These are phyloP conservation scores for Xestoiulus laeticollis DNA, from an alignment of 2,888 invertebrate species.

Conservation along the genomic window DNA sequence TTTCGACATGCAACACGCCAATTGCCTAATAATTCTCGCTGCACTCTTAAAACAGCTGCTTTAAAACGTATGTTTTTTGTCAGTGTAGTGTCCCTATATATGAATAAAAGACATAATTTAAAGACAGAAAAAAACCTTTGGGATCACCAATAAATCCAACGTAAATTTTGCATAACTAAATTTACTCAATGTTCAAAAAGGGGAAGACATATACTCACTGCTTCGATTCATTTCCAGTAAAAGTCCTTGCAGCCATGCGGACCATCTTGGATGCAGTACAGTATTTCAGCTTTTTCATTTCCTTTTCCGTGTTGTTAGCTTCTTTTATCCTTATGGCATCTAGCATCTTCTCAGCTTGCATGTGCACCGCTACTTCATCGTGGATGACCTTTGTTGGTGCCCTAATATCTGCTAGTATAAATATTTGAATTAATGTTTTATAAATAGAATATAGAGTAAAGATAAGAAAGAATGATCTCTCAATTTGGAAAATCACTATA, in stretches of 20 bases:
- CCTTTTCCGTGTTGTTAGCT: not conserved
- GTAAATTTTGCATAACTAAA: too few species aligned
- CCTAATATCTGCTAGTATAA: not conserved
- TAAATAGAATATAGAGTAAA: too few species aligned
- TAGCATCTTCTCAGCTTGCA: not conserved
- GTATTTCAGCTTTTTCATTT: not conserved
- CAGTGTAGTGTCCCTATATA: not conserved
- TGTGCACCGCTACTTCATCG: not conserved
- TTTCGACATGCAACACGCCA: constrained; percentile 38
- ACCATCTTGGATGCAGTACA: not conserved
- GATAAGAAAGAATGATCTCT: too few species aligned
- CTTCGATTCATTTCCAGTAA: not conserved
- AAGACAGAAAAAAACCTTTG: not conserved
- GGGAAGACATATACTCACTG: not conserved
- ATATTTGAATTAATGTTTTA: not conserved
- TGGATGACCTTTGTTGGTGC: not conserved
- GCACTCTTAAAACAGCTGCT: constrained; percentile 7
- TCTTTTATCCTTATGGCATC: not conserved
- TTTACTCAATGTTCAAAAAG: too few species aligned
- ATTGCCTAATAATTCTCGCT: constrained; percentile 7
- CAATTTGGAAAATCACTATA: too few species aligned
- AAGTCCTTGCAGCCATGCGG: not conserved
- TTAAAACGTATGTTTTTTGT: constrained; percentile 45
- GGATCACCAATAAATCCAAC: too few species aligned
- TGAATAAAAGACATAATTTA: not conserved